Evolutionary conservation across 2,113 vertebrate genomes (phyloP), one percentile per base, ranked within the genome.

Genomic region (Callopanchax toddi): DNA sequence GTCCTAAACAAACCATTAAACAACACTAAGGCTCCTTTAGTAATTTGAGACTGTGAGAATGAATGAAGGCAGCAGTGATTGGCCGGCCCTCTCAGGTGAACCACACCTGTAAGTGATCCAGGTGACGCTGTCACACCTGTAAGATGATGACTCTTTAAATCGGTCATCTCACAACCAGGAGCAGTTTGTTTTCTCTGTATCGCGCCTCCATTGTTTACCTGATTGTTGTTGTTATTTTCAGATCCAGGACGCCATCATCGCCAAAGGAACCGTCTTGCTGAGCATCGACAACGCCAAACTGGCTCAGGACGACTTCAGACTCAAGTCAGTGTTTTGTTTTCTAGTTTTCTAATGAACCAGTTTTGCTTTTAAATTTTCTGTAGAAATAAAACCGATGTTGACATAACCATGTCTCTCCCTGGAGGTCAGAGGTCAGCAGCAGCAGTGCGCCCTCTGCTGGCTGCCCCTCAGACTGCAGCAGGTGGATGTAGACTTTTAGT

Each of bases 281-380:
- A 88, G 82, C 70, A 88, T 94, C 3, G 94, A 94, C 57, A 94
- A 95, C 0, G 90, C 93, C 45, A 80, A 78, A 15, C 83, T 94
- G 71, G 93, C 94, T 25, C 80, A 83, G 0, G 92, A 93, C 10
- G 93, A 94, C 82, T 95, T 95, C 84, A 90, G 85, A 67, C 11
- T 91, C 15, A 92, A 92, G 89, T 91, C 2, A 77, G 89, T 72
- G 1, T 10, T 0, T 45, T 52, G 26, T 40, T 42, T 0, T 34
- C 3, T 51, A 15, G 5, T 49, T 25, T 15, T 43, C 11, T 20
- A 10, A 37, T 11, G 16, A 8, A 43, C 5, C 15, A 17, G 10
- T 9, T 32, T 32, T 32, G 10, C 10, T 6, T 32, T 32, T 32
- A 9, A 32, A 32, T 8, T 32, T 8, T 32, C 7, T 32, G 29